Conservation (phyloP, 2,888 invertebrate genomes). For the Ernsta delagoae region DNA sequence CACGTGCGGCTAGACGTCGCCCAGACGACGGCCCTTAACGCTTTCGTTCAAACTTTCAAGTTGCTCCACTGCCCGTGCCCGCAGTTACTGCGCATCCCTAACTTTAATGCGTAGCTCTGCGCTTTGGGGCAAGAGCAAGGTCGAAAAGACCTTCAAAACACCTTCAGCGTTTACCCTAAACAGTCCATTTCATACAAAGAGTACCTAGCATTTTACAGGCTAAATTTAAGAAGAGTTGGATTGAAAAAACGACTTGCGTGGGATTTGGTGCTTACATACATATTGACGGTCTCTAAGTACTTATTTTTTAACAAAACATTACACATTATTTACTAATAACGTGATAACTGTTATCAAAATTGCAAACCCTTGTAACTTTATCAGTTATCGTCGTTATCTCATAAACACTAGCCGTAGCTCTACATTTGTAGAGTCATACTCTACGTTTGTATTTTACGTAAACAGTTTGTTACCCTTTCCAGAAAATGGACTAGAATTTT, state of each 20-base stretch:
- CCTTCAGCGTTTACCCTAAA: not conserved
- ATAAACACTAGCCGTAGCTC: not conserved
- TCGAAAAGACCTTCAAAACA: conserved; percentile 1
- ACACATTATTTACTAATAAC: not conserved
- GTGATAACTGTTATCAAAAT: not conserved
- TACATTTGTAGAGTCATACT: conserved; percentile 1
- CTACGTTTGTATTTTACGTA: not conserved
- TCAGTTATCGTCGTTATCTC: not conserved
- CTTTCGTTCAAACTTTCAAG: conserved; percentile 26
- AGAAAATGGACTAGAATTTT: not conserved
- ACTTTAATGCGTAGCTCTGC: not conserved
- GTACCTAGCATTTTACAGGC: too few relatives aligned
- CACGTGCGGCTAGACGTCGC: conserved; percentile 69
- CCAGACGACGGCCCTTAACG: conserved; percentile 53
- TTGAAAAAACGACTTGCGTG: too few relatives aligned
- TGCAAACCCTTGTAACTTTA: not conserved
- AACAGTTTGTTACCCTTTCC: not conserved
- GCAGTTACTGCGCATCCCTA: conserved; percentile 13
- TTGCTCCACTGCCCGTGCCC: conserved; percentile 12
- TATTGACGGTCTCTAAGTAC: too few relatives aligned
- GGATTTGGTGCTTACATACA: too few relatives aligned
- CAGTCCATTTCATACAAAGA: not conserved
- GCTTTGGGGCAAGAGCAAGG: conserved; percentile 14
- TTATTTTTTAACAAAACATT: too few relatives aligned
- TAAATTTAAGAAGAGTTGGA: too few relatives aligned